Base-by-base conservation (phyloP, 2,888 invertebrate genomes). In the Heliconius erato region DNA sequence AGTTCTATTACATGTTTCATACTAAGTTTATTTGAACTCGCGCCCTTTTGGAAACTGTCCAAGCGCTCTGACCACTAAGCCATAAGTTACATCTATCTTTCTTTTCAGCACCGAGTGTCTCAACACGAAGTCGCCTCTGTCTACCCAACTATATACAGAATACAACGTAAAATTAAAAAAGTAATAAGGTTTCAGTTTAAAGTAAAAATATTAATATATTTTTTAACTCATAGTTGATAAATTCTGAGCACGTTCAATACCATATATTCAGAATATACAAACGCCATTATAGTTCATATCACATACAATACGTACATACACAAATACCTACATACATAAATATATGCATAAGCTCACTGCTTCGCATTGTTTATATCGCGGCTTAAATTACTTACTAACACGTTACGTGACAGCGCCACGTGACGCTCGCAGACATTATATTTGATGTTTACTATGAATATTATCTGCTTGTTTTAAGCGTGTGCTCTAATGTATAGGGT, bases 381-480 rank as follows among this genome's bases (percentile, higher is more conserved):
- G 69, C 63, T 80, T 78, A 79, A 72, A 79, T 81, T 81, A 83
- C 68, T 78, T 81, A 78, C 71, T 83, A 83, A 59, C 74, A 65
- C 69, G 67, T 74, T 68, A 81, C 67, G 74, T 74, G 74, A 78
- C 80, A 79, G 26, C 12, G 79, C 78, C 80, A 78, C 79, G 77
- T 81, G 83, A 83, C 84, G 85, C 77, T 49, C 68, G 40, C 65
- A 59, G 65, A 81, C 76, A 82, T 84, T 84, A 84, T 76, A 74
- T 80, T 84, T 85, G 71, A 85, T 85, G 78, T 69, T 26, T 59
- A 65, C 35, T 44, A 28, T 65, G 74, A 63, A 76, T 80, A 80
- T 80, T 77, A 80, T 83, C 54, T n/a, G 65, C 12, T 65, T 49
- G 35, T 59, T 69, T 74, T 28, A 81, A 69, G 69, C 76, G 32